Evolutionary conservation across 2,797 vertebrate species (phyloP).

Genomic region (Mus caroli): DNA sequence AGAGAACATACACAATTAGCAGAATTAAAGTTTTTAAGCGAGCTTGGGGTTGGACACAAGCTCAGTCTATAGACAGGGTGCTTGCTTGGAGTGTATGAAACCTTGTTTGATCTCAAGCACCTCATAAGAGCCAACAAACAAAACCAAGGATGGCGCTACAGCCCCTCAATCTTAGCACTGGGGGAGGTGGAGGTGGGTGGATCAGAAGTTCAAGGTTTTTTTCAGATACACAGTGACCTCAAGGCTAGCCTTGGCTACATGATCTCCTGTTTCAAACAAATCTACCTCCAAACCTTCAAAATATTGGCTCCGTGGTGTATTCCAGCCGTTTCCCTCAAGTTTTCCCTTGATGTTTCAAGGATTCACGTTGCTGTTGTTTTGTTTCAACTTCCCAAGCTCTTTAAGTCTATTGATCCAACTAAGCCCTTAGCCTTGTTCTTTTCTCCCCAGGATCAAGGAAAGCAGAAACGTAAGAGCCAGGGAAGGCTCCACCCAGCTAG

Average conservation of each 20-base stretch:
- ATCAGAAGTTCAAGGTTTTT: neutral
- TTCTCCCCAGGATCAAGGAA: neutral
- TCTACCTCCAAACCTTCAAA: neutral
- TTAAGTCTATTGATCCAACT: slow-evolving; percentile 4
- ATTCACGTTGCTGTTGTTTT: neutral
- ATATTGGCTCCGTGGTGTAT: neutral
- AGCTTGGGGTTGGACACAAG: neutral
- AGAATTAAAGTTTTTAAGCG: neutral
- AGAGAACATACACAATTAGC: neutral
- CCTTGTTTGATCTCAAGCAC: neutral
- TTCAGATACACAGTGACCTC: neutral
- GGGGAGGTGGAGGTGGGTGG: neutral
- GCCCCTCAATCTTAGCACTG: neutral
- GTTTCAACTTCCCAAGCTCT: neutral
- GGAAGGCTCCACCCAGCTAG: neutral
- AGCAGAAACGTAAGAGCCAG: neutral
- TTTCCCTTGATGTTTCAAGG: neutral
- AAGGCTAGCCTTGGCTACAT: neutral
- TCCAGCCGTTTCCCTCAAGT: neutral
- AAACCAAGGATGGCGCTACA: neutral
- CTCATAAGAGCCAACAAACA: neutral
- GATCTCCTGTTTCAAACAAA: neutral
- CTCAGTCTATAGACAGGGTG: neutral
- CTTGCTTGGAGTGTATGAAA: neutral
- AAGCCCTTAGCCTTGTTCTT: neutral